These are phyloP conservation scores for Pseudochromis fuscus DNA, from an alignment of 2,797 vertebrate genomes.

Conservation along the genomic window DNA sequence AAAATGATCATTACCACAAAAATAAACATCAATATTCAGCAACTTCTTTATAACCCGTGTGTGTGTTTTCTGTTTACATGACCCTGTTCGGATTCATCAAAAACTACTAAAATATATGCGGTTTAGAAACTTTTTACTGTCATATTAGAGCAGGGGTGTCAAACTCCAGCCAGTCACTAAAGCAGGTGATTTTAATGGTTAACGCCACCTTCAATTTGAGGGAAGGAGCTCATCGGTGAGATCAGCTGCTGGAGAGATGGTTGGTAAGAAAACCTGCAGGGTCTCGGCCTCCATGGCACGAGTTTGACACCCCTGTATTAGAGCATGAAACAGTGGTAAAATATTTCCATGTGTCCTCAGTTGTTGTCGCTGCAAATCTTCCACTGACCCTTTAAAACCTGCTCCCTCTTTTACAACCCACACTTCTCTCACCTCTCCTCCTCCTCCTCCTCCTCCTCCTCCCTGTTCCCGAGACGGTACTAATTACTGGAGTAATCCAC, in stretches of 20 bases:
- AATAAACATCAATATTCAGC: too few relatives aligned
- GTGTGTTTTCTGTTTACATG: neutral
- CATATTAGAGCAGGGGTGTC: too few relatives aligned
- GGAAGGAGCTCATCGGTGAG: too few relatives aligned
- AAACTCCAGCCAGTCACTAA: too few relatives aligned
- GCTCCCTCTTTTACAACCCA: neutral
- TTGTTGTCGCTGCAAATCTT: neutral
- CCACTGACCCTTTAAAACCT: conserved; percentile 18
- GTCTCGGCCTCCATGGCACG: too few relatives aligned
- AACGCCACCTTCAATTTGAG: too few relatives aligned
- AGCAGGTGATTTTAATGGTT: too few relatives aligned
- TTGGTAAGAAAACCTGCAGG: too few relatives aligned
- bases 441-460: conserved; percentile 1
- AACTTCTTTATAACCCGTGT: too few relatives aligned
- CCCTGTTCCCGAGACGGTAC: conserved; percentile 31
- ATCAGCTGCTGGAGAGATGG: too few relatives aligned
- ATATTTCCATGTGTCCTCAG: neutral
- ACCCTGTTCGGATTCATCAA: neutral
- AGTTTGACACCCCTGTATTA: too few relatives aligned
- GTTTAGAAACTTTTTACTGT: neutral
- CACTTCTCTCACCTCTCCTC: conserved; percentile 6
- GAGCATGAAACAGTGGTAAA: neutral
- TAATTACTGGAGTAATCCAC: conserved; percentile 59
- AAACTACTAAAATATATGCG: neutral
- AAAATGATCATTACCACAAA: too few relatives aligned